phyloP scores from a whole-genome alignment of 2,888 invertebrate species.

The Clanis bilineata region DNA sequence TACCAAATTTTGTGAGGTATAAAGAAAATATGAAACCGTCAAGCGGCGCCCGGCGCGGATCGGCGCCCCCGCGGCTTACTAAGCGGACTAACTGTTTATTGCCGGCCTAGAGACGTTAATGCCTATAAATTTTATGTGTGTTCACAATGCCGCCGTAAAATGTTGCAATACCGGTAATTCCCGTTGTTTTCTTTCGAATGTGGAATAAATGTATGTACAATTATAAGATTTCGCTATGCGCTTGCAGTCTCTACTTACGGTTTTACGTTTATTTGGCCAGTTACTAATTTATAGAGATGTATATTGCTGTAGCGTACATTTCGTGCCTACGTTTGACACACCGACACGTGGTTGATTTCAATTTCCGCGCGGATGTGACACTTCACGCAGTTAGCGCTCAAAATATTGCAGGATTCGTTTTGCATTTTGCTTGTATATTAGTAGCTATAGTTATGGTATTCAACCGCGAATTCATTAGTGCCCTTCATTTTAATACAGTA shows the following conservation, averaged over 20 bases:
- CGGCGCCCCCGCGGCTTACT: slow-evolving; percentile 46
- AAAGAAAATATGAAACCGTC: slow-evolving; percentile 65
- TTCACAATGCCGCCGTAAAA: slow-evolving; percentile 71
- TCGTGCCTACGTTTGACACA: slow-evolving; percentile 1
- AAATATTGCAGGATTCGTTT: slow-evolving; percentile 6
- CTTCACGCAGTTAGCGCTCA: slow-evolving; percentile 23
- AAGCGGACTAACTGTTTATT: slow-evolving; percentile 69
- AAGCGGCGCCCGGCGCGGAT: slow-evolving; percentile 49
- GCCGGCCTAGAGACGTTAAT: slow-evolving; percentile 69
- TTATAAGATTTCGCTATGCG: slow-evolving; percentile 18
- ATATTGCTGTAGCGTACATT: not conserved
- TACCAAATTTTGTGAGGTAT: not conserved
- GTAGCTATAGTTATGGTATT: not conserved
- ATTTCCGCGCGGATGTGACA: slow-evolving; percentile 63
- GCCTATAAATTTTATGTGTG: slow-evolving; percentile 75
- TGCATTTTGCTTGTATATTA: slow-evolving; percentile 8
- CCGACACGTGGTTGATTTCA: slow-evolving; percentile 42
- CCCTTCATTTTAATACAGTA: not conserved
- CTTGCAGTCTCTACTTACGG: not conserved
- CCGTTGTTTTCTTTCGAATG: slow-evolving; percentile 61
- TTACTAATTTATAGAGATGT: slow-evolving; percentile 18
- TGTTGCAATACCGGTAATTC: slow-evolving; percentile 72
- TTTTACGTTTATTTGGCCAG: too few species aligned
- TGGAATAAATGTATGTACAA: slow-evolving; percentile 49
- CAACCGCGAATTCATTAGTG: slow-evolving; percentile 4